phyloP scores from a whole-genome alignment of 2,797 vertebrate genomes.

The Myoxocephalus aenaeus region DNA sequence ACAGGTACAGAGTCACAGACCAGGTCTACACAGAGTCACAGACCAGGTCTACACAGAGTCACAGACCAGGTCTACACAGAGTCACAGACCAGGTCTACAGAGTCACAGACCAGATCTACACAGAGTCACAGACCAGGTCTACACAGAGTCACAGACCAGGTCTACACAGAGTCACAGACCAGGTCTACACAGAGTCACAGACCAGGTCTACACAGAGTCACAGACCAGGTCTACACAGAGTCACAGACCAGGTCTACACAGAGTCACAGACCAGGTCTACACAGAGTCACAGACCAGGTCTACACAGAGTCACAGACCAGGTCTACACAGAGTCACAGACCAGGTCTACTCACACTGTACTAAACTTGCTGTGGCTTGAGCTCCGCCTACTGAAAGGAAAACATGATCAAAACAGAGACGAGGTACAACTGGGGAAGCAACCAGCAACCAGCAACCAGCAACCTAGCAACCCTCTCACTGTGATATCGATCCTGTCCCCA shows the following conservation, averaged over 20 bases:
- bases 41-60: too few species aligned
- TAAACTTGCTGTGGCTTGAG: not conserved
- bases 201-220: slow-evolving; percentile 60
- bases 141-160: slow-evolving; percentile 34
- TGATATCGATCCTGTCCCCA: not conserved
- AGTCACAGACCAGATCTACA: not conserved
- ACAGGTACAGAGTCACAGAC: slow-evolving; percentile 32
- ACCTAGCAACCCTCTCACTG: too few species aligned
- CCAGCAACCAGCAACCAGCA: too few species aligned
- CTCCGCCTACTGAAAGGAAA: not conserved
- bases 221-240: slow-evolving; percentile 35
- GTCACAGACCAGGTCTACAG: slow-evolving; percentile 9
- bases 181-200: not conserved
- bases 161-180: not conserved
- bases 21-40: not conserved
- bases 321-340: slow-evolving; percentile 21
- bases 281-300: slow-evolving; percentile 39
- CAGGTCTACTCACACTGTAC: not conserved
- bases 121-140: too few species aligned
- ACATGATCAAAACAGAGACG: not conserved
- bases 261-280: too few species aligned
- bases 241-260: not conserved
- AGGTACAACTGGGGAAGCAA: not conserved
- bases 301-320: slow-evolving; percentile 46
- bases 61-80: slow-evolving; percentile 59